Evolutionary conservation across 2,797 vertebrate genomes (phyloP).

Genomic region (Sus cebifrons): DNA sequence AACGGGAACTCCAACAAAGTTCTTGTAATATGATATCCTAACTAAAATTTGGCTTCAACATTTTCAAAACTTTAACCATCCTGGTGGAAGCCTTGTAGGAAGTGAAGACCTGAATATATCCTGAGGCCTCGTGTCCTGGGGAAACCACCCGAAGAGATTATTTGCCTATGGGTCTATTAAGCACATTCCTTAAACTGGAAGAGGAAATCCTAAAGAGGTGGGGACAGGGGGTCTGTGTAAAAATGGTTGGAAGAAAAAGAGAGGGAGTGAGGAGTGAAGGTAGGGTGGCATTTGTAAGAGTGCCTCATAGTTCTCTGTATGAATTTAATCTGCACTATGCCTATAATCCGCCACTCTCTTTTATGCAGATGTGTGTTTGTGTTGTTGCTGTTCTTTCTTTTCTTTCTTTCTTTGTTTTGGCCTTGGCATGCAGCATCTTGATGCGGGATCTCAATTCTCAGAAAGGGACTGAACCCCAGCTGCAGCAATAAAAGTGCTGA

Average conservation of each 20-base stretch:
- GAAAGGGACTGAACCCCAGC: too few relatives aligned
- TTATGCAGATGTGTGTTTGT: not conserved
- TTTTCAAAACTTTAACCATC: conserved; percentile 16
- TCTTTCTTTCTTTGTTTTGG: too few relatives aligned
- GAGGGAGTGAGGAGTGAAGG: not conserved
- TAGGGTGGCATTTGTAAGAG: not conserved
- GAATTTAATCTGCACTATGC: not conserved
- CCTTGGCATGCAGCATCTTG: too few relatives aligned
- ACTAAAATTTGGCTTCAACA: not conserved
- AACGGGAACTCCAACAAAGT: not conserved
- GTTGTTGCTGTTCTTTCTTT: not conserved
- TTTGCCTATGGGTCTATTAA: not conserved
- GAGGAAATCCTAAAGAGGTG: not conserved
- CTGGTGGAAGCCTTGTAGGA: not conserved
- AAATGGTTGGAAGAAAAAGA: not conserved
- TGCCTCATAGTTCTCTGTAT: not conserved
- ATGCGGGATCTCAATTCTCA: too few relatives aligned
- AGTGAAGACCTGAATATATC: not conserved
- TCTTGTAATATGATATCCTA: not conserved
- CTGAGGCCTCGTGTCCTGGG: not conserved
- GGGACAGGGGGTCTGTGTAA: not conserved
- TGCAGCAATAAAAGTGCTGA: too few relatives aligned
- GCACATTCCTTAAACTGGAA: not conserved
- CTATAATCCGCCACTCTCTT: not conserved
- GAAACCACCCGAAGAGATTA: not conserved